Evolutionary conservation across 2,888 invertebrate species (phyloP).

Genomic region (Caenorhabditis sp.): DNA sequence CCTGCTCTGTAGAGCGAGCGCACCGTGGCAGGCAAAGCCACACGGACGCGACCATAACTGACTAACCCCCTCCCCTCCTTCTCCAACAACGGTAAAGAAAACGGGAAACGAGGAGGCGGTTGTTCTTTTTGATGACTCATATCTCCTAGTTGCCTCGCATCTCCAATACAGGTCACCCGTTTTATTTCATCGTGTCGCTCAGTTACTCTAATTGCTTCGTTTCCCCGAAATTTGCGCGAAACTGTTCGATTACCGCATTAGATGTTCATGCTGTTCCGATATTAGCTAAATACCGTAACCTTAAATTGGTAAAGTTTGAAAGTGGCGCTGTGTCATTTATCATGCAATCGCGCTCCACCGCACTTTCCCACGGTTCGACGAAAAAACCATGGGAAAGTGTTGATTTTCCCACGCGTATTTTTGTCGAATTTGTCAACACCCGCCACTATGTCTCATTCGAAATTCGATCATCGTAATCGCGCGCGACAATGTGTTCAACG

Average conservation of each 20-base stretch:
- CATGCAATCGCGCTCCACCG: constrained; percentile 36
- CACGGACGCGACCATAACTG: constrained; percentile 2
- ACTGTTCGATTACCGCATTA: background rate
- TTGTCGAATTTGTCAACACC: constrained; percentile 12
- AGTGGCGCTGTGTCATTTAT: constrained; percentile 5
- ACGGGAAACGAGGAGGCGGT: background rate
- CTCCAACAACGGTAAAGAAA: background rate
- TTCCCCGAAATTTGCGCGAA: constrained; percentile 5
- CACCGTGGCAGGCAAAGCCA: constrained; percentile 13
- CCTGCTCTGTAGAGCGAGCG: constrained; percentile 9
- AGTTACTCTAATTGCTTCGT: constrained; percentile 7
- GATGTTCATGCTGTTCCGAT: background rate
- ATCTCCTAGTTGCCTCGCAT: constrained; percentile 10
- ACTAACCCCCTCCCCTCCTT: background rate
- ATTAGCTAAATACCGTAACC: background rate
- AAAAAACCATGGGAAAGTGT: constrained; percentile 40
- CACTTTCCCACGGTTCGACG: constrained; percentile 64
- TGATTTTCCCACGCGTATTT: constrained; percentile 57
- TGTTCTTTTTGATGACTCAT: constrained; percentile 26
- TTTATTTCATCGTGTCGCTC: constrained; percentile 14
- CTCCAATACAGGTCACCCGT: constrained; percentile 22
- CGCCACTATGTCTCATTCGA: constrained; percentile 39
- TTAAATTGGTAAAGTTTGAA: background rate
- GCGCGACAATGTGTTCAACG: constrained; percentile 47
- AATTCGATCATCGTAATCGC: constrained; percentile 14